Percentiles rank a stretch among this genome's conserved stretches.
Conservation (phyloP, 2,888 invertebrate genomes). For the Tetranychus truncatus region DNA sequence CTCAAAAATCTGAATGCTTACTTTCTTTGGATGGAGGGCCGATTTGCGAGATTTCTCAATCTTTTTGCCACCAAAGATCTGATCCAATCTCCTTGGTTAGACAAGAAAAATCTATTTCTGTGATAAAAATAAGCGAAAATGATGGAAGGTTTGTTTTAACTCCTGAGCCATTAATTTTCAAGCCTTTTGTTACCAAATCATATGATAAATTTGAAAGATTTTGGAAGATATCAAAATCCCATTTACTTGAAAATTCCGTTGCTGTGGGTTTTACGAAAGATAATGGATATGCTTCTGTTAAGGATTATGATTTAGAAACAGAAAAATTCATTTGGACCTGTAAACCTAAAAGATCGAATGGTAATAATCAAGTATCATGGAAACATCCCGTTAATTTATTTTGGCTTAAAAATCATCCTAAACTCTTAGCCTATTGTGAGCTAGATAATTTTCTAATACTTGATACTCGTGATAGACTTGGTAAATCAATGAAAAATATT, state of each 20-base stretch:
- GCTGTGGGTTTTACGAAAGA: background rate
- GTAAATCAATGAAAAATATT: background rate
- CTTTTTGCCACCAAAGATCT: background rate
- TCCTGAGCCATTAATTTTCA: background rate
- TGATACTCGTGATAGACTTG: background rate
- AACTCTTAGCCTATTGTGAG: background rate
- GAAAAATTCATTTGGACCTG: background rate
- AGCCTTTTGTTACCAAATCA: background rate
- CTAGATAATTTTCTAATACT: background rate
- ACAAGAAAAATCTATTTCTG: background rate
- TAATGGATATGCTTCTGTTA: background rate
- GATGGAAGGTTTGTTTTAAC: background rate
- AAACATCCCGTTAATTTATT: background rate
- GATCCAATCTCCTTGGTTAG: background rate
- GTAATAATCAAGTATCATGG: background rate
- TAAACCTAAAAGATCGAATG: background rate
- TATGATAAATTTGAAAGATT: background rate
- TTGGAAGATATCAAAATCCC: background rate
- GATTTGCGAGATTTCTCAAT: background rate
- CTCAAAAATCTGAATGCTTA: background rate
- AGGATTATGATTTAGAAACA: background rate
- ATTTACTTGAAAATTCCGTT: background rate
- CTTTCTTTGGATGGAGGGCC: background rate
- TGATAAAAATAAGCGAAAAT: background rate
- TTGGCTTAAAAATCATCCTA: background rate